Base-by-base conservation (phyloP, 2,888 invertebrate genomes). In the Agrotis ipsilon region DNA sequence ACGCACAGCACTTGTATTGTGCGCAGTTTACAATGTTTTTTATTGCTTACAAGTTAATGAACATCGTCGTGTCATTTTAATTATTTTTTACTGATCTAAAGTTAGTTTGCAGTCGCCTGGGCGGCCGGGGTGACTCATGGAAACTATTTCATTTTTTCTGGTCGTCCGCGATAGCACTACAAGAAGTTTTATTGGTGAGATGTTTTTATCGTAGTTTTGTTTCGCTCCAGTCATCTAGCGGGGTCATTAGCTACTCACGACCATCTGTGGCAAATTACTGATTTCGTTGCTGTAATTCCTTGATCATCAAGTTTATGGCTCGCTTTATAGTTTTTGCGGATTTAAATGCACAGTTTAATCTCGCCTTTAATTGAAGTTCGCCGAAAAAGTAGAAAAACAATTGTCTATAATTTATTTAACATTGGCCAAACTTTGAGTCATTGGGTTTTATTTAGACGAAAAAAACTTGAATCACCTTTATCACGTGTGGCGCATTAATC, bases 141-240 rank as follows among this genome's bases (percentile, higher is more conserved):
- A 80, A 81, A 83, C 78, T 81, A 86, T 84, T 84, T 67, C 65
- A 83, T 88, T 87, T 87, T 88, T 87, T 83, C 71, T 72, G n/a
- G 73, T 70, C 51, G 67, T 67, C 52, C 61, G 75, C 73, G 73
- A 67, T 84, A 74, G 57, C 64, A 69, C 67, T 69, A 64, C 63
- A 66, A 81, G 77, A 69, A 75, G 74, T 81, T 85, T 78, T 83
- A 86, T 87, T 84, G 73, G 81, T 76, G 69, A 77, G 75, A 73
- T 77, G 82, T 86, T 90, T 90, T 91, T 92, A 88, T 89, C 84
- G 83, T 79, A 80, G 84, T 89, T 89, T 88, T 87, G 90, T 88
- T 90, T 88, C 88, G 90, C 89, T 90, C 83, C 86, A 87, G 77
- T 88, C 88, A 74, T 65, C 82, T 79, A 80, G 83, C 88, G 82